A percentile compares a stretch with the other conserved stretches of the same genome.
Evolutionary conservation across 2,113 vertebrate genomes (phyloP).

Genomic region (Stegastes partitus): DNA sequence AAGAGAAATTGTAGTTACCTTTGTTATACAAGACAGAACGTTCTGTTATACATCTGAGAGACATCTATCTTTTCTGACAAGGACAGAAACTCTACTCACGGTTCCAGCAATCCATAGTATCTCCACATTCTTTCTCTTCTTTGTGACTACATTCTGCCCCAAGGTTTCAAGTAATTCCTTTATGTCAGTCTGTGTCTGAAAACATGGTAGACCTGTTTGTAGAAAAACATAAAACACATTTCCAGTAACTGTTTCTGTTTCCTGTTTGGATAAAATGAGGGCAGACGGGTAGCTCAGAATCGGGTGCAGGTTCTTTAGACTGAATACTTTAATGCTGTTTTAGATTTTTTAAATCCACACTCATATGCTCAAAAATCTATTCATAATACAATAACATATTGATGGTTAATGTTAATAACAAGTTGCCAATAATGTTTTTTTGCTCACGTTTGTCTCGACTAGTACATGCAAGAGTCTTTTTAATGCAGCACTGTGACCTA

Average conservation of each 20-base stretch:
- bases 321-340: too few relatives aligned
- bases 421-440: too few relatives aligned
- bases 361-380: too few relatives aligned
- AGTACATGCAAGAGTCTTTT: too few relatives aligned
- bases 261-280: not conserved
- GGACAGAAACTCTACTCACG: constrained; percentile 78
- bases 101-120: constrained; percentile 96
- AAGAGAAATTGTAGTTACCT: not conserved
- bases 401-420: too few relatives aligned
- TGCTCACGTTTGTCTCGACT: too few relatives aligned
- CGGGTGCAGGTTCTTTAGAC: too few relatives aligned
- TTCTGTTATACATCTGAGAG: not conserved
- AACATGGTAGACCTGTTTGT: constrained; percentile 90
- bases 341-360: too few relatives aligned
- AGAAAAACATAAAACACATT: constrained; percentile 4
- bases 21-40: not conserved
- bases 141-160: constrained; percentile 94
- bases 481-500: too few relatives aligned
- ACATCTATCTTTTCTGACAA: not conserved
- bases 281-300: not conserved
- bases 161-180: constrained; percentile 96
- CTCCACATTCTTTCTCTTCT: constrained; percentile 98
- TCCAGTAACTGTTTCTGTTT: not conserved
- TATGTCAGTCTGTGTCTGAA: constrained; percentile 94
- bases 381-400: too few relatives aligned